Base-by-base conservation (phyloP, 2,797 vertebrate species). In the Bovichtus diacanthus region DNA sequence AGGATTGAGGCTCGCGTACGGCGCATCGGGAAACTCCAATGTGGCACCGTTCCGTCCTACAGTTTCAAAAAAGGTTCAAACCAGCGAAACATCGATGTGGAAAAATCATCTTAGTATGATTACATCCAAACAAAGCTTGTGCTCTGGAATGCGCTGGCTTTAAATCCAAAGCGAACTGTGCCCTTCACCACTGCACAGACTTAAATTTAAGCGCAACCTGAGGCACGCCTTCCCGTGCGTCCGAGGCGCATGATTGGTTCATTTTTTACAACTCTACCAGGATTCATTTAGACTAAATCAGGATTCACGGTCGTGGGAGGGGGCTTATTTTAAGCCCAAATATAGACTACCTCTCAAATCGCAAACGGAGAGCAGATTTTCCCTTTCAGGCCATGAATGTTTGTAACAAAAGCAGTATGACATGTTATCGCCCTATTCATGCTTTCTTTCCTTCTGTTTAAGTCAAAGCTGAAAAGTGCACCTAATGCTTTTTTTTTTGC, bases 191-290 rank as follows among this genome's bases (percentile, higher is more conserved):
- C 41, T 6, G 70, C 84, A 70, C 78, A 61, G 43, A 83, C 77
- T 91, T 88, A 66, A 77, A 92, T 93, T 92, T 89, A 93, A 94
- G 82, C 86, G 81, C 84, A 88, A 69, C 34, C 39, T 0, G 81
- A 84, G 92, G 55, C 89, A 88, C 92, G 93, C 92, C 92, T 89
- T 63, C 83, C 78, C 47, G 65, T 61, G 90, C 89, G 88, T 93
- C 82, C 16, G 83, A 70, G 70, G 75, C 80, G 82, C 90, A 59
- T 79, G 90, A 95, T 92, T 93, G 94, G 94, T 75, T 70, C 73
- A 60, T 60, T 69, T 91, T 88, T 88, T 87, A 90, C 89, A 92
- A 89, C 91, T 87, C 70, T 69, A 71, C 66, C 80, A 76, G 65
- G 65, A 83, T 79, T 70, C 55, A 77, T 79, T 70, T 81, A 68